Evolutionary conservation across 2,888 invertebrate genomes (phyloP), one percentile per base, ranked within the genome.

Genomic region (Tethea ocularis): DNA sequence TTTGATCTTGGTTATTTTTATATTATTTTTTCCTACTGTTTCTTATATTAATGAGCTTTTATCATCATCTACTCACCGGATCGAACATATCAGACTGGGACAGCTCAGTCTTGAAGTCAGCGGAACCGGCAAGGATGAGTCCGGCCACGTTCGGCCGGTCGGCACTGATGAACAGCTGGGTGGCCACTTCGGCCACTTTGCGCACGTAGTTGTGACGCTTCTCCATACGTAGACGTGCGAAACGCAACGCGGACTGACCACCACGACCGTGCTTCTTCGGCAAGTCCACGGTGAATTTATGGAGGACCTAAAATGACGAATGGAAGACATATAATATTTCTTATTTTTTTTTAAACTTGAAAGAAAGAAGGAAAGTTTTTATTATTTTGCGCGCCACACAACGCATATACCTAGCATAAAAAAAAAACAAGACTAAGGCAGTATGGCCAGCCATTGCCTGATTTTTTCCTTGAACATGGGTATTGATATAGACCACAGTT

Each of bases 1-100:
- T n/a, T n/a, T n/a, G n/a, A n/a, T n/a, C n/a, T n/a, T n/a, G n/a
- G n/a, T n/a, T n/a, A n/a, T n/a, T n/a, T n/a, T n/a, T n/a, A n/a
- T n/a, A n/a, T n/a, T n/a, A n/a, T n/a, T n/a, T n/a, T n/a, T n/a
- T n/a, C n/a, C n/a, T n/a, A n/a, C n/a, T n/a, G n/a, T n/a, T n/a
- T n/a, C n/a, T n/a, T n/a, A n/a, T n/a, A n/a, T n/a, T n/a, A n/a
- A n/a, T n/a, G n/a, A n/a, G n/a, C n/a, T n/a, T n/a, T n/a, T n/a
- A n/a, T n/a, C 8, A 10, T 33, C 33, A 33, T 10, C 33, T 33
- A 94, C 96, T 95, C 88, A 99, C 98, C 84, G 98, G 98, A 94
- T 99, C 99, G 92, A 99, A 99, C 99, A 99, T 99, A 87, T 99
- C 99, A 0, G 99, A 99, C 94, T 99, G 99, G 86, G 98, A 98